A percentile compares a stretch with the other conserved stretches of the same genome.
Evolutionary conservation across 2,113 vertebrate species (phyloP).

Genomic region (Antechinus stuartii): DNA sequence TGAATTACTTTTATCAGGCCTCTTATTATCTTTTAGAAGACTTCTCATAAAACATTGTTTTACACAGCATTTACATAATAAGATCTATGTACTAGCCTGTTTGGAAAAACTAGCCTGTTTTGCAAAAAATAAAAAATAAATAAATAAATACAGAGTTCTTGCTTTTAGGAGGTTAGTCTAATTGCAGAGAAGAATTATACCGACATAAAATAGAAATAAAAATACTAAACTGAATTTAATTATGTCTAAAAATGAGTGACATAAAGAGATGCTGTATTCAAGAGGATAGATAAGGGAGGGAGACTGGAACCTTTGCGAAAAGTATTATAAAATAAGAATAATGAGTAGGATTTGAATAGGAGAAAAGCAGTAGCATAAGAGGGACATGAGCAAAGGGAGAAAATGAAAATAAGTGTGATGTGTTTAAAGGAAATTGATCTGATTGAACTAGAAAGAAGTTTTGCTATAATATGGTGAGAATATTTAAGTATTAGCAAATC

Average conservation of each 20-base stretch:
- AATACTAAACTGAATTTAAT: slow-evolving; percentile 3
- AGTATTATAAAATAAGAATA: slow-evolving; percentile 12
- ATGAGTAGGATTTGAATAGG: slow-evolving; percentile 13
- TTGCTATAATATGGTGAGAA: slow-evolving; percentile 24
- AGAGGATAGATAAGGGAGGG: neutral
- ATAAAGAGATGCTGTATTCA: slow-evolving; percentile 13
- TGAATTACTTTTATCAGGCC: slow-evolving; percentile 16
- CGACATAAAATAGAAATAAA: slow-evolving; percentile 24
- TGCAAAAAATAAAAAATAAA: neutral
- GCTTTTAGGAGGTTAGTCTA: slow-evolving; percentile 40
- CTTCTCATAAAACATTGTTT: neutral
- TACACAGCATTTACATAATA: neutral
- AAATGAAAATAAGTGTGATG: slow-evolving; percentile 1
- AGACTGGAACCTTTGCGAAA: slow-evolving; percentile 36
- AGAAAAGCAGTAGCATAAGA: neutral
- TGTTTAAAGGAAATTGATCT: slow-evolving; percentile 37
- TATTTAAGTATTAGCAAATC: slow-evolving; percentile 55
- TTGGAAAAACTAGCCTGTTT: neutral
- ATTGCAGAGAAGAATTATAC: slow-evolving; percentile 36
- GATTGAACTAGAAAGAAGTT: neutral
- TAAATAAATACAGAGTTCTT: neutral
- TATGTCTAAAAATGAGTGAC: slow-evolving; percentile 12
- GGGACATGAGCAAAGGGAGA: slow-evolving; percentile 12
- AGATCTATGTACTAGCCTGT: neutral
- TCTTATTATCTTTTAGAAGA: slow-evolving; percentile 20